phyloP scores from a whole-genome alignment of 2,888 invertebrate genomes.

The Lacanobia oleracea region DNA sequence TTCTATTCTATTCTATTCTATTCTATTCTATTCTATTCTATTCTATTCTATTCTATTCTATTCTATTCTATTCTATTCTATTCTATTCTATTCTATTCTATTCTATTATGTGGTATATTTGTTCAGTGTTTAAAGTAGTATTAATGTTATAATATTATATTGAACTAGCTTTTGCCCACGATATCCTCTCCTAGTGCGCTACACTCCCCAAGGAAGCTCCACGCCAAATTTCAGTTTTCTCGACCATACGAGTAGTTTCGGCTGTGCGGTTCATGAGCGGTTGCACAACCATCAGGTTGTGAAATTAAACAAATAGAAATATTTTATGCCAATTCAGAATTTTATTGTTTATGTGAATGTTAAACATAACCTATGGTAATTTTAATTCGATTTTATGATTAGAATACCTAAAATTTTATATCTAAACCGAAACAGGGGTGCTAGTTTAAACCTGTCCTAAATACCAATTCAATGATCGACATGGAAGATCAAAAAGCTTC shows the following conservation, averaged over 20 bases:
- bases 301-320: background rate
- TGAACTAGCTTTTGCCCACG: too few species aligned
- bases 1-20: too few species aligned
- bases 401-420: slow-evolving; percentile 38
- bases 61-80: too few species aligned
- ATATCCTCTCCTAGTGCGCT: too few species aligned
- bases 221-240: too few species aligned
- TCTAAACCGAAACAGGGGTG: slow-evolving; percentile 29
- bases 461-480: slow-evolving; percentile 17
- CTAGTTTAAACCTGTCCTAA: slow-evolving; percentile 2
- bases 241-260: too few species aligned
- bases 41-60: too few species aligned
- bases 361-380: background rate
- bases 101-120: slow-evolving; percentile 28
- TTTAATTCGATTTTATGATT: slow-evolving; percentile 10
- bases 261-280: background rate
- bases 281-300: too few species aligned
- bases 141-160: too few species aligned
- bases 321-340: background rate
- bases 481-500: slow-evolving; percentile 47
- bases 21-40: too few species aligned
- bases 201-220: too few species aligned
- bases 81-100: too few species aligned
- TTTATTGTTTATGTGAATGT: background rate
- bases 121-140: slow-evolving; percentile 22